Conservation (phyloP, 2,888 invertebrate species). For the Ganaspis brasiliensis region DNA sequence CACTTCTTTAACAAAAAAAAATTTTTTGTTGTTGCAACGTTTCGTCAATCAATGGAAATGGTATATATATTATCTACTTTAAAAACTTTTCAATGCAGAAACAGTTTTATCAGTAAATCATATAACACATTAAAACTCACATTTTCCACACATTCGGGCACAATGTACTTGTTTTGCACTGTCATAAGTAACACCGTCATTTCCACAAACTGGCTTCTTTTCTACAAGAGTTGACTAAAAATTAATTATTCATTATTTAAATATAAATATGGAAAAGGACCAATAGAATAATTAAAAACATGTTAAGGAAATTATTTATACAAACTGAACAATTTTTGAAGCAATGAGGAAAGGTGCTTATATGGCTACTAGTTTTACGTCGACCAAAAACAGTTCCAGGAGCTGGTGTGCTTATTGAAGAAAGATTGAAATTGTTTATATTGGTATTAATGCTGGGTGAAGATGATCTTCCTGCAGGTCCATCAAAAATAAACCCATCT, state of each 20-base stretch:
- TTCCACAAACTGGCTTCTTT: slow-evolving; percentile 72
- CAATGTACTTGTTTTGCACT: slow-evolving; percentile 68
- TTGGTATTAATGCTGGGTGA: neutral
- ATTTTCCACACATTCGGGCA: slow-evolving; percentile 64
- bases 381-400: neutral
- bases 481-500: neutral
- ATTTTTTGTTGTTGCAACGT: too few species aligned
- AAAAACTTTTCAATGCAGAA: too few species aligned
- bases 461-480: neutral
- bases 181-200: slow-evolving; percentile 59
- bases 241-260: neutral
- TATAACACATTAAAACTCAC: slow-evolving; percentile 59
- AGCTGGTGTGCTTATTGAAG: neutral
- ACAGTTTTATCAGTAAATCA: too few species aligned
- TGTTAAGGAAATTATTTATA: too few species aligned
- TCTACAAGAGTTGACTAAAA: slow-evolving; percentile 61
- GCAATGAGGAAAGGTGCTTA: slow-evolving; percentile 40
- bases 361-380: neutral
- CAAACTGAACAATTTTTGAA: slow-evolving; percentile 45
- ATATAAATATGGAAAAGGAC: too few species aligned
- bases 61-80: too few species aligned
- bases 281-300: too few species aligned
- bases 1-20: too few species aligned
- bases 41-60: too few species aligned
- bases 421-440: neutral